Percentiles rank a stretch among this genome's conserved stretches.
Evolutionary conservation across 2,113 vertebrate genomes (phyloP).

Genomic region (Pygoscelis antarcticus): DNA sequence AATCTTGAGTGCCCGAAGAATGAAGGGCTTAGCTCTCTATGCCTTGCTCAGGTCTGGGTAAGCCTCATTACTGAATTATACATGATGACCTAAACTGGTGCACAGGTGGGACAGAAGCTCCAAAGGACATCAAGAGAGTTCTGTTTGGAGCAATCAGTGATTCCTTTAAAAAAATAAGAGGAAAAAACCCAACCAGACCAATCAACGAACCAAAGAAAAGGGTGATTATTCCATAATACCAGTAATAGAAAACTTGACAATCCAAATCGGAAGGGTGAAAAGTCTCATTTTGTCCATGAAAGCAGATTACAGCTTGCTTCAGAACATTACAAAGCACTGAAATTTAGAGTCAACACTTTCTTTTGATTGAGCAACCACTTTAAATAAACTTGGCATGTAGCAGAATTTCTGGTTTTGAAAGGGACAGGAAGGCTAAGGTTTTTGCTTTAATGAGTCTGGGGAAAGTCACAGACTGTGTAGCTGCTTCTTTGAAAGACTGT

Average conservation of each 20-base stretch:
- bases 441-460: slow-evolving; percentile 38
- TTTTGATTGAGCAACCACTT: slow-evolving; percentile 45
- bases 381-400: slow-evolving; percentile 22
- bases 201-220: background rate
- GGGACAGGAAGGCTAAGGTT: slow-evolving; percentile 2
- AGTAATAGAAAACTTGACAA: background rate
- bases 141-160: background rate
- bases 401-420: slow-evolving; percentile 44
- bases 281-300: slow-evolving; percentile 16
- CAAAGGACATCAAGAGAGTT: background rate
- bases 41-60: background rate
- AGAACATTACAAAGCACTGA: slow-evolving; percentile 37
- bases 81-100: background rate
- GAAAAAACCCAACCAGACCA: background rate
- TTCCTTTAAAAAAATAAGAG: background rate
- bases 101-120: background rate
- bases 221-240: background rate
- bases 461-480: background rate
- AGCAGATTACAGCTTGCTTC: slow-evolving; percentile 17
- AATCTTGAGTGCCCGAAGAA: background rate
- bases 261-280: background rate
- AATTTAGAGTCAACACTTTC: slow-evolving; percentile 30
- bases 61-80: background rate
- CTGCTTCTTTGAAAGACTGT: background rate
- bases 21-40: background rate